Percentiles rank a stretch among this genome's conserved stretches.
Evolutionary conservation across 2,797 vertebrate species (phyloP).

Genomic region (Enteromius mattozi): DNA sequence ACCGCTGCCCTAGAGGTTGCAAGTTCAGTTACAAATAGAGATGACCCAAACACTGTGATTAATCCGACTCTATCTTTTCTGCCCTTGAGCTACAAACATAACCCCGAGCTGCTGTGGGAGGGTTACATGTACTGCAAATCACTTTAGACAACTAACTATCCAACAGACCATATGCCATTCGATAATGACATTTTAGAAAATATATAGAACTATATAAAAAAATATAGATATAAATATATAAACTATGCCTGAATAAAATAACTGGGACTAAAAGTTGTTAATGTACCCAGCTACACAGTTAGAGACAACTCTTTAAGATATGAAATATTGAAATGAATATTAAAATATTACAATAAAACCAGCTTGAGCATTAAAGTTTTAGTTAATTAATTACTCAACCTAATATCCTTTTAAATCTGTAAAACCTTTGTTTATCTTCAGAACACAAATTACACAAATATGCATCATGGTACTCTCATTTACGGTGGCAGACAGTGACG

Average conservation of each 20-base stretch:
- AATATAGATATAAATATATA: no score
- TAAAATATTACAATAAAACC: background rate
- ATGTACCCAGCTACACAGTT: background rate
- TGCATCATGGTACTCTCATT: background rate
- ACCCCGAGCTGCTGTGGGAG: background rate
- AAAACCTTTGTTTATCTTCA: no score
- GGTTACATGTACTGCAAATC: background rate
- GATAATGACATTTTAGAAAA: background rate
- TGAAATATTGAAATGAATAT: conserved; percentile 3
- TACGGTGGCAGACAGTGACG: background rate
- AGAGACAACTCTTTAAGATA: background rate
- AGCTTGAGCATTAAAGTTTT: no score
- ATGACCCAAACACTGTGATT: conserved; percentile 28
- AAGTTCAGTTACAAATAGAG: conserved; percentile 34
- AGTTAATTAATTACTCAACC: background rate
- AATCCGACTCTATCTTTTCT: conserved; percentile 28
- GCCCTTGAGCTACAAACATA: conserved; percentile 14
- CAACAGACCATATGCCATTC: background rate
- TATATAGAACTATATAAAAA: background rate
- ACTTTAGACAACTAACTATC: conserved; percentile 22
- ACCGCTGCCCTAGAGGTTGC: conserved; percentile 13
- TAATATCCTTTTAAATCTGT: background rate
- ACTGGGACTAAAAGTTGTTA: background rate
- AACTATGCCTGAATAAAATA: background rate
- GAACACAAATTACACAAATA: no score